Evolutionary conservation across 1,140 invertebrate genomes (phyloP).

Genomic region (Nymphalis io): DNA sequence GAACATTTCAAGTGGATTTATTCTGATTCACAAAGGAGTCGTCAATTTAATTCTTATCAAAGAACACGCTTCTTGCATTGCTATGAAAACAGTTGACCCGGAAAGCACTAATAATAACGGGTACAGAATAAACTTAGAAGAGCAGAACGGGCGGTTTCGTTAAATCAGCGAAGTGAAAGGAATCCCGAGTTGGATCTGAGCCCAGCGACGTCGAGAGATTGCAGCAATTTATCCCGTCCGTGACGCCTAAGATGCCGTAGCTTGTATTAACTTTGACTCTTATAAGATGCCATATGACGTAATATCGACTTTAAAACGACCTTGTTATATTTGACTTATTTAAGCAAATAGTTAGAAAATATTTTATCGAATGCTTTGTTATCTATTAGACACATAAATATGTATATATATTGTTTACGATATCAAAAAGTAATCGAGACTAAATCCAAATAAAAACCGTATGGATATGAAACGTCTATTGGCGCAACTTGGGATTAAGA

Average conservation of each 20-base stretch:
- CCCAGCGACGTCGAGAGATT: constrained; percentile 56
- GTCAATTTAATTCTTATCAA: constrained; percentile 48
- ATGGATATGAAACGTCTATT: no score
- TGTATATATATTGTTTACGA: no score
- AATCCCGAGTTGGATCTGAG: constrained; percentile 60
- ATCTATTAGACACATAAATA: no score
- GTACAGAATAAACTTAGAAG: constrained; percentile 47
- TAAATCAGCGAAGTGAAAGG: constrained; percentile 61
- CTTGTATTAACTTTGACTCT: constrained; percentile 42
- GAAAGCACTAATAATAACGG: constrained; percentile 56
- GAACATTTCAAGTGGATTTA: constrained; percentile 29
- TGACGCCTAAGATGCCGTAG: constrained; percentile 44
- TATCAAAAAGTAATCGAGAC: no score
- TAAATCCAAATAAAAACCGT: no score
- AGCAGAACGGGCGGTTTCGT: constrained; percentile 56
- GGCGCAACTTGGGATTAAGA: no score
- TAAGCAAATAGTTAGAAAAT: no score
- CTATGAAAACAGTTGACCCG: constrained; percentile 47
- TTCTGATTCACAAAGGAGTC: constrained; percentile 31
- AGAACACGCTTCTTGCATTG: constrained; percentile 32
- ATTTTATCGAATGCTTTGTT: no score
- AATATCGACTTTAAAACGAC: neutral
- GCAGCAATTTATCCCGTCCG: constrained; percentile 55
- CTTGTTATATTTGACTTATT: neutral
- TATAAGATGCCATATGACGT: constrained; percentile 15